Base-by-base conservation (phyloP, 2,797 vertebrate genomes). In the Amblyopsis hoosieri region DNA sequence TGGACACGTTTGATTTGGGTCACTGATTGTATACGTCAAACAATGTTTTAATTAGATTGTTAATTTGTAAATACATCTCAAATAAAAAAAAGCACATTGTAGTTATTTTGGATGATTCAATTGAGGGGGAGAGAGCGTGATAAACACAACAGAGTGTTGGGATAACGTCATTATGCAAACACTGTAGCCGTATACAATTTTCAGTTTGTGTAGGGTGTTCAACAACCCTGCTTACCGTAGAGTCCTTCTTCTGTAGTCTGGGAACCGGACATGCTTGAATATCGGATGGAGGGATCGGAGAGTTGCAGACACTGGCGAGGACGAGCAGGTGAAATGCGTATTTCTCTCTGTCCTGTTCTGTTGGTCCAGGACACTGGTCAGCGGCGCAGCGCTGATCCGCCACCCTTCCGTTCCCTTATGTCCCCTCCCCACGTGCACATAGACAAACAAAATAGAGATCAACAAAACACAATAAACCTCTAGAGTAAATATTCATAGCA, bases 171-270 rank as follows among this genome's bases (percentile, higher is more conserved):
- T 17, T 12, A 4, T 3, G 45, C 0, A 13, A 10, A 12, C 13
- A 54, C 12, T 4, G 7, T n/a, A 42, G 54, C 42, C 9, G 3
- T 55, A 14, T 31, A n/a, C 12, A 42, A 8, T 13, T n/a, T 33
- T 8, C 12, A 33, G 54, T 29, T 29, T 29, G 23, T 3, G 19
- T 15, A 3, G 52, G 29, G 3, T n/a, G 13, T 14, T 13, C 29
- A 56, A 56, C 12, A n/a, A 48, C 12, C 47, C 54, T 33, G 13
- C 88, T 90, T 84, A 93, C 91, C 91, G 46, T 87, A 83, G 61
- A 91, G 82, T 57, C 80, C 81, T 60, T 92, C 89, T 61, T 90
- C 91, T 62, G 86, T 86, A 47, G 89, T 83, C 71, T 90, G 87
- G 10, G 86, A 78, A 67, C 80, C 87, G 66, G 90, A 85, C 90